phyloP scores from a whole-genome alignment of 1,140 invertebrate species.

The Wasmannia auropunctata region DNA sequence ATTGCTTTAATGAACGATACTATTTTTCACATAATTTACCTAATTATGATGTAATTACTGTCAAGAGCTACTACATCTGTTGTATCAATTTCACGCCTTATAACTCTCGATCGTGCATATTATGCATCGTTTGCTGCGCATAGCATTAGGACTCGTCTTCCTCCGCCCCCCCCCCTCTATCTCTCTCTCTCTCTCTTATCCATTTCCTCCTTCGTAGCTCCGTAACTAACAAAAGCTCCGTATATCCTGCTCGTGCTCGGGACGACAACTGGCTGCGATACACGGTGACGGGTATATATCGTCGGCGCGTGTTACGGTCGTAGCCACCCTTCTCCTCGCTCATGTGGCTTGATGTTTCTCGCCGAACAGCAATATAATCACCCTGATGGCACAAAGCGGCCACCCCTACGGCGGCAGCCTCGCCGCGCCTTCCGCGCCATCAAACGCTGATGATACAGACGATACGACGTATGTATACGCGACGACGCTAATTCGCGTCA shows the following conservation, averaged over 20 bases:
- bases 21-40: background rate
- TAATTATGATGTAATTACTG: background rate
- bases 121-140: slow-evolving; percentile 54
- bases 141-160: slow-evolving; percentile 49
- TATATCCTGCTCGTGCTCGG: slow-evolving; percentile 52
- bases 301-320: slow-evolving; percentile 70
- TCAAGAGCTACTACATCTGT: background rate
- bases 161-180: too few relatives aligned
- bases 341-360: slow-evolving; percentile 79
- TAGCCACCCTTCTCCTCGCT: slow-evolving; percentile 67
- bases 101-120: slow-evolving; percentile 37
- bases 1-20: background rate
- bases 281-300: slow-evolving; percentile 47
- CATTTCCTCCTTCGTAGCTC: slow-evolving; percentile 54
- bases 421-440: slow-evolving; percentile 76
- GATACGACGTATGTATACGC: slow-evolving; percentile 79
- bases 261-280: slow-evolving; percentile 61
- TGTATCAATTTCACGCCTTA: slow-evolving; percentile 38
- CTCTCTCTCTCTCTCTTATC: too few relatives aligned
- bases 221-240: slow-evolving; percentile 68
- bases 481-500: slow-evolving; percentile 81
- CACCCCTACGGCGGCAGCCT: slow-evolving; percentile 71
- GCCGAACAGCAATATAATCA: slow-evolving; percentile 84
- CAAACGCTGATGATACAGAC: slow-evolving; percentile 84
- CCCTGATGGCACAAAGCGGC: slow-evolving; percentile 83